Evolutionary conservation across 2,888 invertebrate species (phyloP).

Genomic region (Iphiclides podalirius): DNA sequence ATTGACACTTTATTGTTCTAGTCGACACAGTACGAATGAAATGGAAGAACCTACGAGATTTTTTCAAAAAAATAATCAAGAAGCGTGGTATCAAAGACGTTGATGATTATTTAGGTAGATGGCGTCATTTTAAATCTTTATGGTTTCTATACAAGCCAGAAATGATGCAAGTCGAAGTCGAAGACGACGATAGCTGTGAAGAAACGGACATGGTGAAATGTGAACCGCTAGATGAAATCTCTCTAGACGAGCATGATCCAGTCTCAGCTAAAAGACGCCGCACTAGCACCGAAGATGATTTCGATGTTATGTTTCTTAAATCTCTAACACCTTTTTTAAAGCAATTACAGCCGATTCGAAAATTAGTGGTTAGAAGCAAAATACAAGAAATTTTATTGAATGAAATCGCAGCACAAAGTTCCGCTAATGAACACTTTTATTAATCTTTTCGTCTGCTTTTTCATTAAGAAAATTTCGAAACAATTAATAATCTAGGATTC

Average conservation of each 20-base stretch:
- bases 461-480: too few relatives aligned
- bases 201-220: conserved; percentile 24
- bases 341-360: conserved; percentile 47
- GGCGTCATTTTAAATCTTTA: conserved; percentile 44
- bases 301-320: conserved; percentile 52
- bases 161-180: conserved; percentile 14
- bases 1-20: conserved; percentile 35
- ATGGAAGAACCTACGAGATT: conserved; percentile 54
- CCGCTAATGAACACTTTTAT: too few relatives aligned
- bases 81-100: conserved; percentile 27
- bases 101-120: conserved; percentile 41
- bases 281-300: conserved; percentile 35
- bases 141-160: conserved; percentile 36
- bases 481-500: too few relatives aligned
- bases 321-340: conserved; percentile 52
- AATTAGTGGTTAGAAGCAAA: conserved; percentile 48
- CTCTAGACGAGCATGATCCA: conserved; percentile 29
- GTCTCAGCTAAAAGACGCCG: conserved; percentile 31
- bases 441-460: too few relatives aligned
- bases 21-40: conserved; percentile 41
- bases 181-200: conserved; percentile 19
- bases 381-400: conserved; percentile 53
- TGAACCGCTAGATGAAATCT: conserved; percentile 24
- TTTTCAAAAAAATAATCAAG: conserved; percentile 43
- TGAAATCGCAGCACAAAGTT: conserved; percentile 40